Evolutionary conservation across 2,113 vertebrate genomes (phyloP), one percentile per base, ranked within the genome.

Genomic region (Petromus typicus): DNA sequence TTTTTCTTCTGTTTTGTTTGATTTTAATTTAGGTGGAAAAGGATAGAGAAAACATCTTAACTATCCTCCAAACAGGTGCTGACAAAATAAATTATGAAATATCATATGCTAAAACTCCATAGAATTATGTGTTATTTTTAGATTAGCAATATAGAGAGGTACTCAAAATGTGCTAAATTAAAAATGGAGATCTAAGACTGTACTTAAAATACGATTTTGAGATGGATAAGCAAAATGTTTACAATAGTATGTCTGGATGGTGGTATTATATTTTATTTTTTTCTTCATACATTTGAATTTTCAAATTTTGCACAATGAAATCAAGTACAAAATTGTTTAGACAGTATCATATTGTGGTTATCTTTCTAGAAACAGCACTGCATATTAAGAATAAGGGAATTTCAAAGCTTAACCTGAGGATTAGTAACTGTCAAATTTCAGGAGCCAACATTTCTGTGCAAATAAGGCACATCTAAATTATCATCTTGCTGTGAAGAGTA

Each of bases 221-320:
- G 5, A 64, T n/a, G 25, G 23, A 25, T 1, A 54, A 7, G 51
- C 81, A 86, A 79, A 84, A 56, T 76, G 37, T 81, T 67, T 18
- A 80, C 0, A 91, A 43, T 32, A 57, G 22, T 86, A 83, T 45
- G 16, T 86, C 45, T 82, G 40, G 34, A 30, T 45, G 1, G 34
- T 37, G 12, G 63, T 27, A 75, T n/a, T 61, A 76, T 6, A 92
- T 75, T 3, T 91, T 17, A 69, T 16, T 85, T 79, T 75, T 75
- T 93, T 63, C 32, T 89, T 92, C 56, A 76, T 64, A 59, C 6
- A n/a, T n/a, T 13, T n/a, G 18, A 40, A 45, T 86, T 92, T 95
- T 86, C 57, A 95, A 79, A 78, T 78, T 54, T 87, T 73, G 54
- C n/a, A 91, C 51, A 89, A 89, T 4, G 61, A 89, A 75, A 79